Evolutionary conservation across 2,113 vertebrate genomes (phyloP).

Genomic region (Nerophis lumbriciformis): DNA sequence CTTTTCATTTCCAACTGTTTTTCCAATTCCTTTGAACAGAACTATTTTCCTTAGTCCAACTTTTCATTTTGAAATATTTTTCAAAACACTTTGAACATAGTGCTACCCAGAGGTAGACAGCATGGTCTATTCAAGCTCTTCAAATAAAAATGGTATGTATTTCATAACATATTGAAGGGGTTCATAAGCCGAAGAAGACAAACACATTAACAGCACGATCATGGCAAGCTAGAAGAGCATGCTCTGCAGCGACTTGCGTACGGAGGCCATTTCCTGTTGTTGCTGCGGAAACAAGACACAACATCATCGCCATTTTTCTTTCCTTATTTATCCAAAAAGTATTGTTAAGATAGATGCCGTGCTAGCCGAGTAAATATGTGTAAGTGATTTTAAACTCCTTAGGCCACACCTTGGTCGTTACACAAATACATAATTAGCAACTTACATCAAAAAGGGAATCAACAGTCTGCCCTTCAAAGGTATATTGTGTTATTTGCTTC

Average conservation of each 20-base stretch:
- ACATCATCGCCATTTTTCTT: not conserved
- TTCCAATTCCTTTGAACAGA: not conserved
- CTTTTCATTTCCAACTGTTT: not conserved
- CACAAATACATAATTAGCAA: too few relatives aligned
- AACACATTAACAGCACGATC: not conserved
- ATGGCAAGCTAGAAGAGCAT: conserved; percentile 62
- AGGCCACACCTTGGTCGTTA: too few relatives aligned
- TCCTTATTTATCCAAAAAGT: not conserved
- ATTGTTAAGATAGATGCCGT: too few relatives aligned
- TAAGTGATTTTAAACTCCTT: too few relatives aligned
- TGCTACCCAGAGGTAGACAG: too few relatives aligned
- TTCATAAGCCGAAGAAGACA: not conserved
- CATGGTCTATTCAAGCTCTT: too few relatives aligned
- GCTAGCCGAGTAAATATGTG: too few relatives aligned
- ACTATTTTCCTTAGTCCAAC: not conserved
- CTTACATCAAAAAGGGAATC: too few relatives aligned
- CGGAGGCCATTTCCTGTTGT: conserved; percentile 73
- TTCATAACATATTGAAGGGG: too few relatives aligned
- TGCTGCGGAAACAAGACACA: conserved; percentile 57
- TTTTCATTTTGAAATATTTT: not conserved
- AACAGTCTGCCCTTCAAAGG: too few relatives aligned
- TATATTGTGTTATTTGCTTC: too few relatives aligned
- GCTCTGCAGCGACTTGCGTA: conserved; percentile 71
- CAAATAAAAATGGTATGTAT: too few relatives aligned
- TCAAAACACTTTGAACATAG: not conserved